Base-by-base conservation (phyloP, 2,888 invertebrate genomes). In the Sphaeridia pumilis region DNA sequence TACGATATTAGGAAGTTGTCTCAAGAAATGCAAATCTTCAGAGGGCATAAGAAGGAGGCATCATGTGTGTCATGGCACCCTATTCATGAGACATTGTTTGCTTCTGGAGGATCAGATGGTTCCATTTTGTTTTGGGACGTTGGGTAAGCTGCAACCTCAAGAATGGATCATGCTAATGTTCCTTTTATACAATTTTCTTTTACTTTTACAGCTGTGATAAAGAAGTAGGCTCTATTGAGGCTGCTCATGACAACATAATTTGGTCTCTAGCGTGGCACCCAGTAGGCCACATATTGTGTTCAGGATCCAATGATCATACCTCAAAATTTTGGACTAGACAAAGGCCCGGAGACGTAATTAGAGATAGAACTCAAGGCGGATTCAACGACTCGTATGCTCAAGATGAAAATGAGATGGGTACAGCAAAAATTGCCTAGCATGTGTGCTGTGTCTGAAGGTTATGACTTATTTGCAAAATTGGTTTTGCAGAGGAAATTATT, bases 181-280 rank as follows among this genome's bases (percentile, higher is more conserved):
- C n/a, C n/a, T n/a, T n/a, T n/a, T n/a, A n/a, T n/a, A n/a, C n/a
- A n/a, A n/a, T n/a, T n/a, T n/a, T n/a, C n/a, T n/a, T n/a, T n/a
- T n/a, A n/a, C n/a, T n/a, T 46, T 51, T 54, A 44, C 49, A 84
- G 89, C 1, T 88, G 89, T 60, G 97, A 97, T 69, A 95, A 95
- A 71, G 97, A 98, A 76, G 89, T 98, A 34, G 97, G 97, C 20
- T 84, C 87, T 20, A 93, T 98, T 67, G 97, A 98, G 74, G 88
- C 93, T 67, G 98, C 98, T 2, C 98, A 99, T 72, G 98, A 99
- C 71, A 93, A 92, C 67, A 94, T 95, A 69, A 94, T 98, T 3
- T 99, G 98, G 98, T 90, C 93, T 14, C 76, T 98, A 69, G 93
- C 94, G 27, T 99, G 98, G 98, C 98, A 99, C 76, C 98, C 98